Evolutionary conservation across 2,113 vertebrate genomes (phyloP), one percentile per base, ranked within the genome.

Genomic region (Zapus hudsonius): DNA sequence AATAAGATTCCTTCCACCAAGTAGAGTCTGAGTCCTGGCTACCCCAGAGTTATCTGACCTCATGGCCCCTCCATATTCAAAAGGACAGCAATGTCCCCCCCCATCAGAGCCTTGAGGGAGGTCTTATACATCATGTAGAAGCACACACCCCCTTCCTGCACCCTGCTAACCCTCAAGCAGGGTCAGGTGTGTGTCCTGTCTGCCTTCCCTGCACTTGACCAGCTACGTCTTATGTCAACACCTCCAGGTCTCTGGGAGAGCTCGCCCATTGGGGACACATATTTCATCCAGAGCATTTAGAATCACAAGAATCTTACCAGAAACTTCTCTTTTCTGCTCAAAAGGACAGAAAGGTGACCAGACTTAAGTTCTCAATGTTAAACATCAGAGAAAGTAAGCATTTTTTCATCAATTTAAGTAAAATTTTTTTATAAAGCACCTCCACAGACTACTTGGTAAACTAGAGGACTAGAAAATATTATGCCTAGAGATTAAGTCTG

Each of bases 101-200:
- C 47, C n/a, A n/a, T 55, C 9, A 0, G 27, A 22, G 22, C 10
- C 44, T 63, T 47, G 8, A 9, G 64, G 36, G 31, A 74, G 59
- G 27, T 5, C 47, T n/a, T n/a, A 42, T 1, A 29, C 10, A 8
- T 7, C 17, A 3, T 7, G 1, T 17, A 12, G 13, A 19, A 27
- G 38, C 40, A 44, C 64, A 22, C 5, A 7, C 3, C 3, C 9
- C 67, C 1, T 5, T 5, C 5, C 42, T 5, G 25, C 1, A 16
- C 76, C 9, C 67, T 25, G 59, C 23, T 2, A 40, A 8, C 66
- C 55, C 31, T n/a, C 25, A 57, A 0, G 31, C 10, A 29, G 52
- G 63, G 22, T 1, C 33, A 61, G 52, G 44, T 22, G 23, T 10
- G 22, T 27, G 38, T 23, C 70, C 8, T n/a, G 15, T 76, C 61